A percentile compares a stretch with the other conserved stretches of the same genome.
These are phyloP conservation scores for Phalloptychus januarius DNA, from an alignment of 2,797 vertebrate species.

Conservation along the genomic window DNA sequence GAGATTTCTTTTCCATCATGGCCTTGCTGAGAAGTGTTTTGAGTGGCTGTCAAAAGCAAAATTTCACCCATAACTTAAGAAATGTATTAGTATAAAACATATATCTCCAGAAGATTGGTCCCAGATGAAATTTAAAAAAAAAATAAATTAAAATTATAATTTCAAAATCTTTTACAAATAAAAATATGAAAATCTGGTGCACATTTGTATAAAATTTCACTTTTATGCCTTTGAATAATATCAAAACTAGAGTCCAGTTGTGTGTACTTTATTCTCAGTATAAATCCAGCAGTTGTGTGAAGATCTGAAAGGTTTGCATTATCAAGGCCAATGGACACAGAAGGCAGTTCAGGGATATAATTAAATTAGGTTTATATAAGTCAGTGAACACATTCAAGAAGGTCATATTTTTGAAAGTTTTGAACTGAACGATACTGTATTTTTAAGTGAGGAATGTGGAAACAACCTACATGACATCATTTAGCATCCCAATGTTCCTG, in stretches of 20 bases:
- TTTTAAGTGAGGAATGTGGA: not conserved
- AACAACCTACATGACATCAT: not conserved
- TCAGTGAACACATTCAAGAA: not conserved
- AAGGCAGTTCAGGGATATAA: not conserved
- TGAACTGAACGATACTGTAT: too few species aligned
- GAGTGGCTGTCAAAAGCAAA: not conserved
- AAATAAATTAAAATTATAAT: too few species aligned
- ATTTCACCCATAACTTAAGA: not conserved
- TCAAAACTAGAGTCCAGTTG: too few species aligned
- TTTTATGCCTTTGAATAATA: too few species aligned
- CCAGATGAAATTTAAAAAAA: not conserved
- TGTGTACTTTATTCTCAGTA: too few species aligned
- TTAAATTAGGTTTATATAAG: not conserved
- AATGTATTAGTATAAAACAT: not conserved
- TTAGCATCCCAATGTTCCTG: not conserved
- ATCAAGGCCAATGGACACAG: not conserved
- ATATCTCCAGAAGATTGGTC: not conserved
- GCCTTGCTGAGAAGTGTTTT: not conserved
- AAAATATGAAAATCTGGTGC: too few species aligned
- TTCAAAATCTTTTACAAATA: too few species aligned
- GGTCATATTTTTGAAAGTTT: too few species aligned
- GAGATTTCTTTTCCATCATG: not conserved
- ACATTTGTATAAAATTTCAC: too few species aligned
- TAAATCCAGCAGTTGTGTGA: not conserved
- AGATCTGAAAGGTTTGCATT: not conserved